Evolutionary conservation across 2,888 invertebrate genomes (phyloP), one percentile per base, ranked within the genome.

Genomic region (Tenthredo notha): DNA sequence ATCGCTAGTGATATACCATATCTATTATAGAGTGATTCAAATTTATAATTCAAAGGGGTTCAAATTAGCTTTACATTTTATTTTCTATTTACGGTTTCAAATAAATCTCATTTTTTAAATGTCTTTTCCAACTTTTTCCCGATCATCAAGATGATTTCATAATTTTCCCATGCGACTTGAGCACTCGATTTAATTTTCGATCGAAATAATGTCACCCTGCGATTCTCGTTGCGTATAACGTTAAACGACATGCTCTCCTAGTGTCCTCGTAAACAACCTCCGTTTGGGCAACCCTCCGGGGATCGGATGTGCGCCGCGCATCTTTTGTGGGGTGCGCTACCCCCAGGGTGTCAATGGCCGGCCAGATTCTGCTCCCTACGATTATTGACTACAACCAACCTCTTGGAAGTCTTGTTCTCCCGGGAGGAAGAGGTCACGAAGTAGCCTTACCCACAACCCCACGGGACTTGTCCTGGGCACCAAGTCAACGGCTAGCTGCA

Each of bases 351-450:
- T 80, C 80, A 80, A 80, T 58, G 80, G 58, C 80, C 80, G 50
- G 33, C 58, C 37, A 21, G 21, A 61, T 37, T 37, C 58, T 40
- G 50, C 77, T 47, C 47, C 77, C 77, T 33, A 33, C 77, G 54
- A 54, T 54, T 54, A 54, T 50, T 77, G 54, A 77, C 77, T 77
- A n/a, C 4, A 33, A 40, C 7, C 5, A 47, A 67, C 40, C 83
- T 88, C 89, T 86, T 85, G 86, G 86, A 80, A 87, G 87, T 92
- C 86, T 91, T 93, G 91, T 86, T 93, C 91, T 91, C 93, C 93
- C 92, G 91, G 90, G 92, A 92, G 86, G 89, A 91, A 92, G 93
- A 93, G 93, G 93, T 93, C 93, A 93, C 92, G 91, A 89, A 88
- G 88, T 89, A 92, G 92, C 92, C 92, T 93, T 92, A 92, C 91